phyloP scores from a whole-genome alignment of 2,797 vertebrate species.

The Acrossocheilus wenchowensis region DNA sequence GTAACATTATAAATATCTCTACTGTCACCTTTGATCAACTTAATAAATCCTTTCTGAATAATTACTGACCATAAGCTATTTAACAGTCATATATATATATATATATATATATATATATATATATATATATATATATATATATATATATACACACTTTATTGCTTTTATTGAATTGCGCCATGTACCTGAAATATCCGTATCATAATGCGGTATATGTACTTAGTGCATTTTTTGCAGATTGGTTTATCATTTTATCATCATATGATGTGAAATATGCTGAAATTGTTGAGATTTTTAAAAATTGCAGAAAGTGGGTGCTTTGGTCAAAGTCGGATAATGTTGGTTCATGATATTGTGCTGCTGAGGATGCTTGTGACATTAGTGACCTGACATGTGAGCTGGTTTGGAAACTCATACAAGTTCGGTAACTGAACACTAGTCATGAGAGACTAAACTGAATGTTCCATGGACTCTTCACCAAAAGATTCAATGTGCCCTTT shows the following conservation, averaged over 20 bases:
- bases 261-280: background rate
- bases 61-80: background rate
- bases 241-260: background rate
- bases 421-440: slow-evolving; percentile 22
- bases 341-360: slow-evolving; percentile 2
- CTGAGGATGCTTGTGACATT: slow-evolving; percentile 23
- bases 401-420: slow-evolving; percentile 25
- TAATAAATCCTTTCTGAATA: background rate
- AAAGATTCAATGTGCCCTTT: background rate
- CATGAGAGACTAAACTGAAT: slow-evolving; percentile 27
- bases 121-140: too few relatives aligned
- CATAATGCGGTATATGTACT: background rate
- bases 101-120: too few relatives aligned
- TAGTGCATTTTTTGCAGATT: background rate
- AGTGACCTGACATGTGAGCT: slow-evolving; percentile 38
- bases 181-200: background rate
- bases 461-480: slow-evolving; percentile 24
- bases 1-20: background rate
- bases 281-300: background rate
- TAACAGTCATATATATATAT: background rate
- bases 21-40: background rate
- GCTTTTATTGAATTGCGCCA: background rate
- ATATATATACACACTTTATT: background rate
- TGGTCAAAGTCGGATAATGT: background rate
- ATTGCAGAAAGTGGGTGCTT: background rate